These are phyloP conservation scores for Drosophila mulleri DNA, from an alignment of 2,888 invertebrate genomes.

Conservation along the genomic window DNA sequence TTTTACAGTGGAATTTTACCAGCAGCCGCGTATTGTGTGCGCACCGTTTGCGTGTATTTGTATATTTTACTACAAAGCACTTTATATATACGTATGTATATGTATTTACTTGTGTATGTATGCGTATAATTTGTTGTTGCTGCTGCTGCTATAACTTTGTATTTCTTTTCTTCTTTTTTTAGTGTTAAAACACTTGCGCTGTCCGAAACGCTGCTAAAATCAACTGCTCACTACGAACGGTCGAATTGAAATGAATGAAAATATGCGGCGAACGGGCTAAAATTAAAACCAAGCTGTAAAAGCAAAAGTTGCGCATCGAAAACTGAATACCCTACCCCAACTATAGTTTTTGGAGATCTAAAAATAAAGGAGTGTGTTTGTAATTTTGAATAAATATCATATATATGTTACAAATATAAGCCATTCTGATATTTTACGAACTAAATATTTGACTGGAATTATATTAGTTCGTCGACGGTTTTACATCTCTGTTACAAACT, in stretches of 20 bases:
- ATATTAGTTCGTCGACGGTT: too few relatives aligned
- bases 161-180: slow-evolving; percentile 38
- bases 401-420: background rate
- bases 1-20: slow-evolving; percentile 79
- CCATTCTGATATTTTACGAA: background rate
- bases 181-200: slow-evolving; percentile 52
- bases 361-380: background rate
- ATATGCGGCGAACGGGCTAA: slow-evolving; percentile 81
- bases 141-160: slow-evolving; percentile 53
- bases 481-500: background rate
- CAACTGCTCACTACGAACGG: slow-evolving; percentile 67
- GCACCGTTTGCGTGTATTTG: slow-evolving; percentile 37
- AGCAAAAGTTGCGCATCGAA: background rate
- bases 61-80: slow-evolving; percentile 51
- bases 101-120: slow-evolving; percentile 34
- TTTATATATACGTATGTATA: slow-evolving; percentile 29
- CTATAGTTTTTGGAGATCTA: background rate
- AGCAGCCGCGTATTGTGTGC: slow-evolving; percentile 51
- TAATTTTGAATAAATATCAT: background rate
- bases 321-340: slow-evolving; percentile 22
- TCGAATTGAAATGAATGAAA: slow-evolving; percentile 84
- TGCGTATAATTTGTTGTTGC: slow-evolving; percentile 60
- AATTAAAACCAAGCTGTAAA: slow-evolving; percentile 67
- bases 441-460: background rate
- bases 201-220: slow-evolving; percentile 47